Evolutionary conservation across 2,888 invertebrate genomes (phyloP), one percentile per base, ranked within the genome.

Genomic region (Spilosoma lubricipeda): DNA sequence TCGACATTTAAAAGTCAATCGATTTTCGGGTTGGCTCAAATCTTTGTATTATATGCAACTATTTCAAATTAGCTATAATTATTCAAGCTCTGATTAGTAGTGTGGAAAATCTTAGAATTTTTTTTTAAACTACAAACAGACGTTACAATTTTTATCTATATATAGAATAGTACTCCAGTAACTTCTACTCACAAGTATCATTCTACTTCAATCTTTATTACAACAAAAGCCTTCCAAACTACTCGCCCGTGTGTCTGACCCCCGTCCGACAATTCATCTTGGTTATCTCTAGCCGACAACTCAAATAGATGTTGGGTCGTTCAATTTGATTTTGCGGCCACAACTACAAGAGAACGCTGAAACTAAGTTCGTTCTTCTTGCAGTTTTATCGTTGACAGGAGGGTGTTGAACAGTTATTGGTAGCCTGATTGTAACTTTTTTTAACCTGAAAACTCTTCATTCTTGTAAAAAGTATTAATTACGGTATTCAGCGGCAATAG

Each of bases 211-310:
- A 66, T 66, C 23, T n/a, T 39, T 66, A 66, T 39, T 66, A 66
- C 23, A 66, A 66, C 13, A 63, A 63, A 18, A 18, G 23, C 65
- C 33, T 36, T 39, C n/a, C 39, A 23, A 7, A 69, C 23, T 33
- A 13, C 48, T 48, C n/a, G 30, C 9, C 71, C 36, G 71, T 72
- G 13, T 56, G 56, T 72, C 48, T n/a, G 56, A 56, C 59, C 27
- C 3, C 27, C 8, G 39, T 30, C 36, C 3, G 59, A 65, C 71
- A 33, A 81, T 81, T 75, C 67, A 23, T 82, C 80, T 82, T 77
- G 42, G 75, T 79, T 73, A 81, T 81, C 78, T 76, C 36, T 64
- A 73, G 71, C 71, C 74, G 75, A 75, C 79, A 64, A 67, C 63
- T 66, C 18, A 73, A 75, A 80, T 75, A 81, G 72, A 81, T 73